These are phyloP conservation scores for Brachyrhaphis roseni DNA, from an alignment of 2,797 vertebrate genomes.

Conservation along the genomic window DNA sequence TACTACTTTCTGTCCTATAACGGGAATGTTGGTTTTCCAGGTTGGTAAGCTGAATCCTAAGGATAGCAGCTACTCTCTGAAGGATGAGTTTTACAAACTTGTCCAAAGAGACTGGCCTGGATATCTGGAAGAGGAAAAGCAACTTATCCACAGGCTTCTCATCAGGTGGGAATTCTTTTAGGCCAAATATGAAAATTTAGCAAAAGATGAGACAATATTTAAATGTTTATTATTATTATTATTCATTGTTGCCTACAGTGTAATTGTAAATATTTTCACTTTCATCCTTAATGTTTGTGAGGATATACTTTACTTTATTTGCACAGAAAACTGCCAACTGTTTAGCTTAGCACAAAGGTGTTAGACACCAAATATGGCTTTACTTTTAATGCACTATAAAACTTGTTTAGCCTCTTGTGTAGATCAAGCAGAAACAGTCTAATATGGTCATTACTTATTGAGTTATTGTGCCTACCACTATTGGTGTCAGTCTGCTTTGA, in stretches of 20 bases:
- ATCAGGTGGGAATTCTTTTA: conserved; percentile 68
- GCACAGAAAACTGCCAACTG: background rate
- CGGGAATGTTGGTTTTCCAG: conserved; percentile 58
- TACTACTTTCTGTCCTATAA: conserved; percentile 4
- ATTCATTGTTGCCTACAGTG: background rate
- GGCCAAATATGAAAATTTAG: background rate
- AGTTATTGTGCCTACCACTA: too few relatives aligned
- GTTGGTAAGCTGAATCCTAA: conserved; percentile 78
- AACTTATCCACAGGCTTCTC: conserved; percentile 77
- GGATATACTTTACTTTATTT: background rate
- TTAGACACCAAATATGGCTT: background rate
- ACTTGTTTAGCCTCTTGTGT: background rate
- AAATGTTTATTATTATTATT: background rate
- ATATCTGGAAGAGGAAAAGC: conserved; percentile 80
- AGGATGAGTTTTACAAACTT: conserved; percentile 78
- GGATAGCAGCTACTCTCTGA: conserved; percentile 81
- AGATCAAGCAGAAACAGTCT: background rate
- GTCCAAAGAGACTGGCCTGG: conserved; percentile 81
- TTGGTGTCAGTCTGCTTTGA: conserved; percentile 58
- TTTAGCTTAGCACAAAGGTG: background rate
- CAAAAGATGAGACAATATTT: background rate
- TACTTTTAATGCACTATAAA: background rate
- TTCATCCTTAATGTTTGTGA: background rate
- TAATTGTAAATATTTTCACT: background rate
- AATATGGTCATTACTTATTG: background rate